Evolutionary conservation across 1,140 invertebrate species (phyloP), one percentile per base, ranked within the genome.

Genomic region (Apis cerana): DNA sequence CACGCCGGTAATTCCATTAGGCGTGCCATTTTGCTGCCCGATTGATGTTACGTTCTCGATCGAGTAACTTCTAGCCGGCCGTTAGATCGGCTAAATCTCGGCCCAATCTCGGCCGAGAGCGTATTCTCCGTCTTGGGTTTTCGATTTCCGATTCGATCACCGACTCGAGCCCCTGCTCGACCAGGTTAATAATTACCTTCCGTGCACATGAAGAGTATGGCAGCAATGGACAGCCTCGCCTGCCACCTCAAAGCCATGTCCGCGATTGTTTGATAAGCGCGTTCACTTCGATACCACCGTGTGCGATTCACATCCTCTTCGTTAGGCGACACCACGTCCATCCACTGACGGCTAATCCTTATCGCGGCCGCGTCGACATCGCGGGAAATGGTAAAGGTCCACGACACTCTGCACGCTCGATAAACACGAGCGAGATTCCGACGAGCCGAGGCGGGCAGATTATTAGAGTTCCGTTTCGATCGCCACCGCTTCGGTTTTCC

Each of bases 201-300:
- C 65, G 93, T 93, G 84, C 92, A 94, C 89, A 94, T 93, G 88
- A 94, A 92, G 87, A 94, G 91, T 90, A 94, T 92, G 89, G 94
- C 93, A 92, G 91, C 93, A 89, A 94, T 93, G 76, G 92, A 94
- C 72, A 94, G 91, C 80, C 93, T 92, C 85, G 93, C 90, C 88
- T 94, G 94, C 94, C 94, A 94, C 93, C 93, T 92, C 86, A 94
- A 82, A 93, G 92, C 93, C 94, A 94, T 94, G 90, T 93, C 93
- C 91, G 85, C 80, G 77, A 74, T 64, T 90, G 77, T 88, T 70
- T 89, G 62, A 82, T 64, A 78, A 43, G 65, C 71, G 84, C 72
- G 83, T 74, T 50, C 89, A 89, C 89, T 89, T 88, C 48, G 71
- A 81, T 82, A 89, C 86, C 87, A 89, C 86, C 87, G 75, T 90